phyloP scores from a whole-genome alignment of 1,140 invertebrate genomes.

The Propsilocerus akamusi region DNA sequence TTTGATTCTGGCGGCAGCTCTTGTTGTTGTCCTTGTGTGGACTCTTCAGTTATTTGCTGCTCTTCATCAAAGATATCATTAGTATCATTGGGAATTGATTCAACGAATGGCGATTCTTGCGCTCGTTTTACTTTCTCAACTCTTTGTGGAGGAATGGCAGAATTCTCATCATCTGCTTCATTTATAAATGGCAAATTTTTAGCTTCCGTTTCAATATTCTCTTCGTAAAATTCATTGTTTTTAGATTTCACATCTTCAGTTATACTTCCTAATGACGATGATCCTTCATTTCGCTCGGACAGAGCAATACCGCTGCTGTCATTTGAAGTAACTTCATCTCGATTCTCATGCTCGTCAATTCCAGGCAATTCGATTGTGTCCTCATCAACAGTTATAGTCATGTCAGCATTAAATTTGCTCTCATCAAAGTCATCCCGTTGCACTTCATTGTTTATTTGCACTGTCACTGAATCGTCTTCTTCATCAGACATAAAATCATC shows the following conservation, averaged over 20 bases:
- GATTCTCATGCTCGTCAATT: background rate
- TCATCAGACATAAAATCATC: too few relatives aligned
- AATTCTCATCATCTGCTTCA: background rate
- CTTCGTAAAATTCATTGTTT: too few relatives aligned
- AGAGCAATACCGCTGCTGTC: background rate
- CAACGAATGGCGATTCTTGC: too few relatives aligned
- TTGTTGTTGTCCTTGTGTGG: too few relatives aligned
- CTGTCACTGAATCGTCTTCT: background rate
- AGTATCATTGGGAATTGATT: too few relatives aligned
- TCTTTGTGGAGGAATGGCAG: too few relatives aligned
- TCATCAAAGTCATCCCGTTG: background rate
- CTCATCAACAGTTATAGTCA: background rate
- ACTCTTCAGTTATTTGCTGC: too few relatives aligned
- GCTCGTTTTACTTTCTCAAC: too few relatives aligned
- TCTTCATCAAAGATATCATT: too few relatives aligned
- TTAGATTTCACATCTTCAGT: background rate
- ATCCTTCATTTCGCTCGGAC: background rate
- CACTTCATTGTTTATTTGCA: background rate
- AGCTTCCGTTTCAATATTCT: background rate
- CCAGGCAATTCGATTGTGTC: background rate
- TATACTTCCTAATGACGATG: background rate
- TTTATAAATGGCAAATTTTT: background rate
- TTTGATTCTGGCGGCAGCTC: too few relatives aligned
- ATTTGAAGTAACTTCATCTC: background rate
- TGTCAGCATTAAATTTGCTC: background rate